phyloP scores from a whole-genome alignment of 2,113 vertebrate species.

The Coptodon bakossiorum region DNA sequence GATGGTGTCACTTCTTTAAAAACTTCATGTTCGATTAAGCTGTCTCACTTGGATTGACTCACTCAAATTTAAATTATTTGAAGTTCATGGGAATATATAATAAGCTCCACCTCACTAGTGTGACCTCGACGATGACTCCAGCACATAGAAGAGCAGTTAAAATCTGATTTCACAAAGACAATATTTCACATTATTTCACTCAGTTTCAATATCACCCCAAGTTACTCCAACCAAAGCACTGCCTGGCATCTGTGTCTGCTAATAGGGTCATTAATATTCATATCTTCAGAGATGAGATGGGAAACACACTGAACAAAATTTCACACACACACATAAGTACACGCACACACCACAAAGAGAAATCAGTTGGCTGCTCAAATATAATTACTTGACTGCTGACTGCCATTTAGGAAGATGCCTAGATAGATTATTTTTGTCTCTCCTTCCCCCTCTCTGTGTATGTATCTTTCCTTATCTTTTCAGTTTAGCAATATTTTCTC shows the following conservation, averaged over 20 bases:
- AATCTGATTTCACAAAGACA: conserved; percentile 20
- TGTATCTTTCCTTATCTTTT: neutral
- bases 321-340: neutral
- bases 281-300: conserved; percentile 50
- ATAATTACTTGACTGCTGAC: conserved; percentile 61
- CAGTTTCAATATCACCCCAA: conserved; percentile 26
- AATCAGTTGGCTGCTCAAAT: conserved; percentile 59
- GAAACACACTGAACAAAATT: conserved; percentile 11
- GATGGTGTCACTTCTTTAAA: neutral
- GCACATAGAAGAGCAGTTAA: conserved; percentile 1
- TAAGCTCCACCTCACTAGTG: conserved; percentile 17
- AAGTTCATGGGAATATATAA: conserved; percentile 24
- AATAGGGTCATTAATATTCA: conserved; percentile 67
- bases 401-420: conserved; percentile 37
- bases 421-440: conserved; percentile 27
- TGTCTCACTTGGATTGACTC: conserved; percentile 23
- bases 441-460: neutral
- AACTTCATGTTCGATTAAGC: conserved; percentile 22
- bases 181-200: conserved; percentile 33
- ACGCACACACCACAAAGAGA: conserved; percentile 18
- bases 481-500: neutral
- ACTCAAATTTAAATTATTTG: conserved; percentile 19
- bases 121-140: conserved; percentile 11
- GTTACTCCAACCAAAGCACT: conserved; percentile 40
- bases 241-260: conserved; percentile 48